Conservation (phyloP, 2,888 invertebrate species). For the Timandra comae region DNA sequence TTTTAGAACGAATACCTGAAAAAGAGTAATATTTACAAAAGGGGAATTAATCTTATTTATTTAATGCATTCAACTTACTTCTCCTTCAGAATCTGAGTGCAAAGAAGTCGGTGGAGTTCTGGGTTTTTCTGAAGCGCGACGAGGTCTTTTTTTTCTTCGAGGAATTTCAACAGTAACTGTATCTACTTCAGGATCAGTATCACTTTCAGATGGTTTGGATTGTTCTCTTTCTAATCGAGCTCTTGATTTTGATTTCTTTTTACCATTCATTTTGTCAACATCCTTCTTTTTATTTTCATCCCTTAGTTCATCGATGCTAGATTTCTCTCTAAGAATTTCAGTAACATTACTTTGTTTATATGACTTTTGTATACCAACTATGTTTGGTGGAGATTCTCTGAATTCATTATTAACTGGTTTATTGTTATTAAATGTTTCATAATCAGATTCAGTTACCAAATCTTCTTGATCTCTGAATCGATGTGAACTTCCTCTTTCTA, state of each 20-base stretch:
- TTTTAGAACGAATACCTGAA: slow-evolving; percentile 62
- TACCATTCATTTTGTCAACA: slow-evolving; percentile 54
- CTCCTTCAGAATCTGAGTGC: slow-evolving; percentile 68
- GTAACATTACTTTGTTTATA: slow-evolving; percentile 32
- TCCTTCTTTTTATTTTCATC: slow-evolving; percentile 57
- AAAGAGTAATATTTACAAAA: too few relatives aligned
- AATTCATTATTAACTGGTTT: slow-evolving; percentile 6
- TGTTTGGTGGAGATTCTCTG: slow-evolving; percentile 33
- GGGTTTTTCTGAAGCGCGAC: slow-evolving; percentile 63
- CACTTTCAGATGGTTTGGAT: slow-evolving; percentile 70
- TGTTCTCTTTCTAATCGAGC: slow-evolving; percentile 68
- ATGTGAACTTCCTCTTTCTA: slow-evolving; percentile 59
- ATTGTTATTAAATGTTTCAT: too few relatives aligned
- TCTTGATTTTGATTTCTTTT: slow-evolving; percentile 66
- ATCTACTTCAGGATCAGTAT: slow-evolving; percentile 65
- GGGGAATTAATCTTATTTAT: not conserved
- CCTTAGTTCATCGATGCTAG: slow-evolving; percentile 42
- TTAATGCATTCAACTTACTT: slow-evolving; percentile 52
- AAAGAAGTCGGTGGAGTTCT: slow-evolving; percentile 61
- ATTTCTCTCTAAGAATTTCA: slow-evolving; percentile 25
- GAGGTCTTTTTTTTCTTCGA: slow-evolving; percentile 59
- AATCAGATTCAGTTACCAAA: slow-evolving; percentile 24
- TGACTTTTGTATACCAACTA: slow-evolving; percentile 31
- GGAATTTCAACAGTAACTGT: slow-evolving; percentile 73
- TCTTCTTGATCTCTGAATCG: slow-evolving; percentile 43